These are phyloP conservation scores for Heliangelus exortis DNA, from an alignment of 2,797 vertebrate species.

Conservation along the genomic window DNA sequence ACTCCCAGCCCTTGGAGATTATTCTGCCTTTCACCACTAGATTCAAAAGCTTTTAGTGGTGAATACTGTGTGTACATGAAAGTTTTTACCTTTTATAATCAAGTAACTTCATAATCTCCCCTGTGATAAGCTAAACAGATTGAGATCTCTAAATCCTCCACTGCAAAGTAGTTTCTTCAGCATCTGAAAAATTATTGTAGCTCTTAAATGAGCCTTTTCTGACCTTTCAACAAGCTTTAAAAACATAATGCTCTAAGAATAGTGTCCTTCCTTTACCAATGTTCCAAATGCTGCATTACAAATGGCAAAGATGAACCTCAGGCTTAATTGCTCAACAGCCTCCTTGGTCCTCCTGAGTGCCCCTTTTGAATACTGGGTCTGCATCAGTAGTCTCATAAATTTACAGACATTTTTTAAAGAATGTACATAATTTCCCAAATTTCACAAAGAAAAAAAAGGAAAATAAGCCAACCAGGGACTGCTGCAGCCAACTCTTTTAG, in stretches of 20 bases:
- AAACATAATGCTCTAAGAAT: background rate
- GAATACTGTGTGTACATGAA: background rate
- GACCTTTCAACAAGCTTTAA: constrained; percentile 25
- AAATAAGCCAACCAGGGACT: background rate
- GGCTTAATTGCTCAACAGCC: background rate
- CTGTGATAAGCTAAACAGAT: constrained; percentile 16
- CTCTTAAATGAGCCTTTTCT: background rate
- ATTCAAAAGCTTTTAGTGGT: constrained; percentile 59
- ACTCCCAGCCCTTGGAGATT: background rate
- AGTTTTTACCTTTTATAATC: constrained; percentile 42
- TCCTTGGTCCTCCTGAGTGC: background rate
- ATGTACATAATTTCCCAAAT: background rate
- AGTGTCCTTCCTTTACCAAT: background rate
- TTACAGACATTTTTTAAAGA: background rate
- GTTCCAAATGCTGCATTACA: background rate
- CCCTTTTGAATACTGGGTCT: background rate
- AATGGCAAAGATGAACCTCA: background rate
- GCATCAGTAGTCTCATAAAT: background rate
- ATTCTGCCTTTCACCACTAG: background rate
- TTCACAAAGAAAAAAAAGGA: background rate
- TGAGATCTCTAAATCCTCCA: constrained; percentile 26
- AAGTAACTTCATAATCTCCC: constrained; percentile 47
- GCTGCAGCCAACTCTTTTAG: background rate
- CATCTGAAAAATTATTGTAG: constrained; percentile 7
- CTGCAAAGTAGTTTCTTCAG: constrained; percentile 24